Percentiles rank a stretch among this genome's conserved stretches.
phyloP scores from a whole-genome alignment of 2,113 vertebrate genomes.

The Arothron firmamentum region DNA sequence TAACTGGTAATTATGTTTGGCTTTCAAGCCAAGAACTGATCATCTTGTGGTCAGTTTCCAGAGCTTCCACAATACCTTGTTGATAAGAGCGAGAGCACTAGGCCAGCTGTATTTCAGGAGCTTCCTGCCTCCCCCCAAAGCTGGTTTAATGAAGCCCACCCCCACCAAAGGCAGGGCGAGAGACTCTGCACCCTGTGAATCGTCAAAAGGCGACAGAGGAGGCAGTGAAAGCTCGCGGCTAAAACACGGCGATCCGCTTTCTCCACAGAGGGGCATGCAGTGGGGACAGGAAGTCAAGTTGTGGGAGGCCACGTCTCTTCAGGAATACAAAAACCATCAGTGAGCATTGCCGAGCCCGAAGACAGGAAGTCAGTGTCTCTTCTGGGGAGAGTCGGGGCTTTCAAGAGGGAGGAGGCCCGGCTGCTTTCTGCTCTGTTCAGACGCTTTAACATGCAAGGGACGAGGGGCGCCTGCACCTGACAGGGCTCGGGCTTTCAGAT shows the following conservation, averaged over 20 bases:
- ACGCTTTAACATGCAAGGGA: conserved; percentile 60
- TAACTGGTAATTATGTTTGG: neutral
- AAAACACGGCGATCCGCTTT: conserved; percentile 50
- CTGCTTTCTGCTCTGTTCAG: conserved; percentile 41
- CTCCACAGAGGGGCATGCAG: conserved; percentile 27
- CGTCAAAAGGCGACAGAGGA: conserved; percentile 54
- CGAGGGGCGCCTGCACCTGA: conserved; percentile 57
- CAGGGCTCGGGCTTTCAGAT: conserved; percentile 15
- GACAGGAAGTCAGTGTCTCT: conserved; percentile 66
- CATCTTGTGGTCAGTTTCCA: too few relatives aligned
- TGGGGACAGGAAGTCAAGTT: conserved; percentile 65
- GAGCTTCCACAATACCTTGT: too few relatives aligned
- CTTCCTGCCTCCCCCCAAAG: conserved; percentile 42
- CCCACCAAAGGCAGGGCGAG: conserved; percentile 22
- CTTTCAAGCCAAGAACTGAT: too few relatives aligned
- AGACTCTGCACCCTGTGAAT: conserved; percentile 51
- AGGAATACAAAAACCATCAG: conserved; percentile 63
- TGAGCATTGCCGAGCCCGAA: conserved; percentile 43
- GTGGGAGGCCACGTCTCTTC: conserved; percentile 49
- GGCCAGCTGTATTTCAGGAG: conserved; percentile 22
- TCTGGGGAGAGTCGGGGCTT: conserved; percentile 44
- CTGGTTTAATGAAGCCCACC: conserved; percentile 19
- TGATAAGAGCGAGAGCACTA: conserved; percentile 18
- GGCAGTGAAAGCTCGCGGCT: conserved; percentile 56
- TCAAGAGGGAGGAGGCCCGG: conserved; percentile 27